Percentiles rank a stretch among this genome's conserved stretches.
Evolutionary conservation across 1,140 invertebrate genomes (phyloP).

Genomic region (Drosophila tropicalis): DNA sequence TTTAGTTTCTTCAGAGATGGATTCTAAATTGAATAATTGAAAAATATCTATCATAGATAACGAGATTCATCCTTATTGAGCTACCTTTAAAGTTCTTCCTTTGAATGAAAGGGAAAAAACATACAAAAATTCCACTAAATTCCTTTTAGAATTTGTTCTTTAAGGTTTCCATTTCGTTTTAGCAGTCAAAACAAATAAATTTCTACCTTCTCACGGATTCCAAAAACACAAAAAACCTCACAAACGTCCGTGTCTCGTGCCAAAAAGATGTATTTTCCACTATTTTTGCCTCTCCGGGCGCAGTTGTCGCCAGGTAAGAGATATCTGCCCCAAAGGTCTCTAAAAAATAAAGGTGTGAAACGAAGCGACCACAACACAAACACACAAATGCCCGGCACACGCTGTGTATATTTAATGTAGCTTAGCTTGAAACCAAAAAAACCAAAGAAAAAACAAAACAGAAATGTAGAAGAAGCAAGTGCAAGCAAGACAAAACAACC

Average conservation of each 20-base stretch:
- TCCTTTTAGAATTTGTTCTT: neutral
- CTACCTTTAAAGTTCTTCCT: too few species aligned
- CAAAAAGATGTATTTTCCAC: slow-evolving; percentile 56
- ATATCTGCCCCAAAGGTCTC: slow-evolving; percentile 17
- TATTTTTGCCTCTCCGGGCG: slow-evolving; percentile 10
- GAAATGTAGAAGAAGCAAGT: slow-evolving; percentile 38
- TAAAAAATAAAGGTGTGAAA: slow-evolving; percentile 55
- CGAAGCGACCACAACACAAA: slow-evolving; percentile 54
- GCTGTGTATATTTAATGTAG: slow-evolving; percentile 67
- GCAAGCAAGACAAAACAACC: slow-evolving; percentile 59
- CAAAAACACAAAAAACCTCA: slow-evolving; percentile 32
- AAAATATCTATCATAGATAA: too few species aligned
- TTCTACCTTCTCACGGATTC: neutral
- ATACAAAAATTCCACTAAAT: neutral
- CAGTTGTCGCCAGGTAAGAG: slow-evolving; percentile 39
- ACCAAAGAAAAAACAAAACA: slow-evolving; percentile 29
- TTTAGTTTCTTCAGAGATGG: too few species aligned
- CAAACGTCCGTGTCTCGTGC: slow-evolving; percentile 36
- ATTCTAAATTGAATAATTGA: too few species aligned
- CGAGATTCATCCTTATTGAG: too few species aligned
- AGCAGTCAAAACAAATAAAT: neutral
- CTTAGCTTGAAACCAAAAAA: slow-evolving; percentile 62
- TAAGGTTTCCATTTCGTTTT: neutral
- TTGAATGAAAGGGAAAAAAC: too few species aligned
- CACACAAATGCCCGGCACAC: slow-evolving; percentile 36